These are phyloP conservation scores for Anastrepha ludens DNA, from an alignment of 1,140 invertebrate genomes.

Conservation along the genomic window DNA sequence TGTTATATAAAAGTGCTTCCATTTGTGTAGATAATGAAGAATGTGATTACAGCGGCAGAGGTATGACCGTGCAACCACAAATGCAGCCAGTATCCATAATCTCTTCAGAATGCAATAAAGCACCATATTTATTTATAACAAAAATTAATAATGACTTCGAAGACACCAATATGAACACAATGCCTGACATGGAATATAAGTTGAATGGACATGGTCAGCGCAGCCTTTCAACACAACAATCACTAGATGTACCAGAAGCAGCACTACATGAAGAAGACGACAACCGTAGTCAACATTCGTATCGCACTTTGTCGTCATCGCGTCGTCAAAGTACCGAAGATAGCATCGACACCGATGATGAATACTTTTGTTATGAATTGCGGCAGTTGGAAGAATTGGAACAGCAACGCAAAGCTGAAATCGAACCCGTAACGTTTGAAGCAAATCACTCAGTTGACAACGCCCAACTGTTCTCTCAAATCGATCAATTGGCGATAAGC, in stretches of 20 bases:
- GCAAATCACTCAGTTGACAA: neutral
- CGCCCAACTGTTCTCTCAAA: slow-evolving; percentile 63
- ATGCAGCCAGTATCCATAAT: neutral
- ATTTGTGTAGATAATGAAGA: neutral
- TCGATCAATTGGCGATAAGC: slow-evolving; percentile 62
- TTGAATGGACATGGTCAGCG: neutral
- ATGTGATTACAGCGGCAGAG: neutral
- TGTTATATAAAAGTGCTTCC: neutral
- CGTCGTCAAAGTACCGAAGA: slow-evolving; percentile 93
- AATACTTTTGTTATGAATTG: slow-evolving; percentile 93
- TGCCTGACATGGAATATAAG: neutral
- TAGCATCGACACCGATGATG: slow-evolving; percentile 93
- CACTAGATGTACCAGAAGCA: slow-evolving; percentile 84
- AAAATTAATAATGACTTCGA: neutral
- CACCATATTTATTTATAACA: neutral
- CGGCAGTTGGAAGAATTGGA: slow-evolving; percentile 91
- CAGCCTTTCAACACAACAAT: slow-evolving; percentile 77
- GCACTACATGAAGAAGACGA: slow-evolving; percentile 84
- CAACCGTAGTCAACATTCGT: slow-evolving; percentile 89
- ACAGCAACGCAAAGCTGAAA: slow-evolving; percentile 69
- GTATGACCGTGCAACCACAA: neutral
- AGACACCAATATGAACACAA: neutral
- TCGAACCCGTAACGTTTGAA: neutral
- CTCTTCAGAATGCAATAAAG: neutral
- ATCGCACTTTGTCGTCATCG: slow-evolving; percentile 89